A percentile compares a stretch with the other conserved stretches of the same genome.
Conservation (phyloP, 35 echinoderm and acorn worm species). For the Anneissia japonica region DNA sequence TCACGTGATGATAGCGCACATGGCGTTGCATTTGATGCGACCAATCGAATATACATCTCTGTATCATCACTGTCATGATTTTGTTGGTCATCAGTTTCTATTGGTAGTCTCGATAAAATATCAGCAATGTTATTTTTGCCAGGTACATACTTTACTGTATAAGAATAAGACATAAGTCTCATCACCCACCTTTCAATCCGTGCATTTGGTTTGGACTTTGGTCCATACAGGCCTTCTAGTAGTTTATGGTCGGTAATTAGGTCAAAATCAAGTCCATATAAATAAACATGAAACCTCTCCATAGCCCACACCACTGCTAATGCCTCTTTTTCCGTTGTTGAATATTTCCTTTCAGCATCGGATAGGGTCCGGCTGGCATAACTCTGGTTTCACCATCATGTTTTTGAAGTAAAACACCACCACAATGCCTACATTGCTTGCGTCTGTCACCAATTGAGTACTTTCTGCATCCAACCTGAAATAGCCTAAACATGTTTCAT, state of each 20-base stretch:
- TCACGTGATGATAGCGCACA: constrained; percentile 30
- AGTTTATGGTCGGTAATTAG: constrained; percentile 65
- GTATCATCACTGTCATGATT: background rate
- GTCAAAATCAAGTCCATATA: constrained; percentile 54
- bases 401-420: constrained; percentile 37
- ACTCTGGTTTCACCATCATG: constrained; percentile 42
- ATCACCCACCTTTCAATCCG: constrained; percentile 53
- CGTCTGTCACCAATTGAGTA: constrained; percentile 49
- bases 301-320: constrained; percentile 54
- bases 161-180: constrained; percentile 52
- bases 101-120: constrained; percentile 20
- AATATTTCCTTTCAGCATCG: constrained; percentile 42
- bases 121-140: constrained; percentile 44
- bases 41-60: constrained; percentile 25
- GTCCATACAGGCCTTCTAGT: constrained; percentile 55
- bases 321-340: constrained; percentile 64
- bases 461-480: constrained; percentile 34
- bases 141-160: background rate
- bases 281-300: constrained; percentile 61
- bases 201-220: constrained; percentile 42
- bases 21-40: constrained; percentile 35
- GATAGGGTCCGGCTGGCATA: constrained; percentile 45
- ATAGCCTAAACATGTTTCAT: constrained; percentile 40
- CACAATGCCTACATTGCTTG: constrained; percentile 44
- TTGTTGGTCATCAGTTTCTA: background rate